phyloP scores from a whole-genome alignment of 2,888 invertebrate species.

The Rhynchonema sp. region DNA sequence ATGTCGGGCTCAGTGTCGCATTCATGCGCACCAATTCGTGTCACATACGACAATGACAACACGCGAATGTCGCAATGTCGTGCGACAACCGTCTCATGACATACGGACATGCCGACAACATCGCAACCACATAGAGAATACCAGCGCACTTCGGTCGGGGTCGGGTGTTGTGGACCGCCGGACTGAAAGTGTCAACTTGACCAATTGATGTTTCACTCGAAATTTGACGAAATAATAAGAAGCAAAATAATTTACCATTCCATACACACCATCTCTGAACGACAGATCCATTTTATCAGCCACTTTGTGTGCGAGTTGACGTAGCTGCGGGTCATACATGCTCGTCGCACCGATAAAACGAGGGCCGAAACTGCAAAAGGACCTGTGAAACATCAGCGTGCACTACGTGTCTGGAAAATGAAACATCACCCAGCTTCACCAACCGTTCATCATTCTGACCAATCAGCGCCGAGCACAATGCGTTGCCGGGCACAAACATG shows the following conservation, averaged over 20 bases:
- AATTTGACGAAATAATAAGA: neutral
- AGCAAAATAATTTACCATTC: conserved; percentile 41
- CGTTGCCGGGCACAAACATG: conserved; percentile 86
- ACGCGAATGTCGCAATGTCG: too few species aligned
- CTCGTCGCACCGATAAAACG: conserved; percentile 79
- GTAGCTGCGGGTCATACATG: conserved; percentile 56
- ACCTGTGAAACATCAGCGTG: neutral
- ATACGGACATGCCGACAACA: neutral
- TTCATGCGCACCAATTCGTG: too few species aligned
- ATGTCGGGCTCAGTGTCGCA: too few species aligned
- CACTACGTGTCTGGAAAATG: too few species aligned
- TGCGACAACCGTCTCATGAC: neutral
- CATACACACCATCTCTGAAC: conserved; percentile 72
- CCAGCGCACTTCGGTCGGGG: neutral
- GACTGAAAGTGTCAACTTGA: neutral
- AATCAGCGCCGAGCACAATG: conserved; percentile 71
- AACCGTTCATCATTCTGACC: conserved; percentile 75
- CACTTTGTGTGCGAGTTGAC: conserved; percentile 49
- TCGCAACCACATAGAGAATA: neutral
- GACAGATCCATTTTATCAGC: conserved; percentile 14
- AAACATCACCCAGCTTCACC: too few species aligned
- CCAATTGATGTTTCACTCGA: neutral
- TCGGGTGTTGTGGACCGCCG: neutral
- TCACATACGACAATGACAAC: too few species aligned
- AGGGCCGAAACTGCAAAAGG: conserved; percentile 52